A percentile compares a stretch with the other conserved stretches of the same genome.
These are phyloP conservation scores for Dermatemys mawii DNA, from an alignment of 2,113 vertebrate genomes.

Conservation along the genomic window DNA sequence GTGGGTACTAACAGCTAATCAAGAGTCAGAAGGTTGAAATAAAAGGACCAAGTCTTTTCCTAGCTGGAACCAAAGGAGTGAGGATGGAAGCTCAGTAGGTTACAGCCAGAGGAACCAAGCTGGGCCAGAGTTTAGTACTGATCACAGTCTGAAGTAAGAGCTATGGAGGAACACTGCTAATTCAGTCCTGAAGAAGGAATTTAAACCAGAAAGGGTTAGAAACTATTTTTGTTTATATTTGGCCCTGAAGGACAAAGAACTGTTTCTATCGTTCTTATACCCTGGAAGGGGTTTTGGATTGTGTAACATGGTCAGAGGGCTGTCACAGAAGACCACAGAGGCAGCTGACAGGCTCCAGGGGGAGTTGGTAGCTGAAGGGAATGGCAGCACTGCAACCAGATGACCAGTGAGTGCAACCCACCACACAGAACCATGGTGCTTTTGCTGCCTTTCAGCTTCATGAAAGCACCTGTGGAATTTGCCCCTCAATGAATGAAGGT, in stretches of 20 bases:
- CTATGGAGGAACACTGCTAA: not conserved
- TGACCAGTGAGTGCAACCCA: not conserved
- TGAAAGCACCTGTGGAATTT: not conserved
- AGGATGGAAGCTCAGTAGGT: not conserved
- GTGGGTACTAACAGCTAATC: not conserved
- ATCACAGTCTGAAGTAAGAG: not conserved
- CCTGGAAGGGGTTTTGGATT: not conserved
- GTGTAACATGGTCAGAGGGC: not conserved
- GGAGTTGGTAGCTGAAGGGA: not conserved
- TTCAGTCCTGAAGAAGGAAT: not conserved
- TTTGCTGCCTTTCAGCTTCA: not conserved
- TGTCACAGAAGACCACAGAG: not conserved
- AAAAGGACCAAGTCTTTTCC: not conserved
- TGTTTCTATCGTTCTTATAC: not conserved
- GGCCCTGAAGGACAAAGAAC: not conserved
- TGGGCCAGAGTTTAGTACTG: not conserved
- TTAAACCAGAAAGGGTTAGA: not conserved
- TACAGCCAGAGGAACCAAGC: not conserved
- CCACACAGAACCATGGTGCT: not conserved
- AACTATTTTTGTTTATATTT: not conserved
- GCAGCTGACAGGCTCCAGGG: too few relatives aligned
- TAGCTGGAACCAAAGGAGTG: not conserved
- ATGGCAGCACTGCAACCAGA: not conserved
- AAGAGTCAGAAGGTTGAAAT: not conserved
- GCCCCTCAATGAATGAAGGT: not conserved